Conservation (phyloP, 1,140 invertebrate genomes). For the Mactra quadrangularis region DNA sequence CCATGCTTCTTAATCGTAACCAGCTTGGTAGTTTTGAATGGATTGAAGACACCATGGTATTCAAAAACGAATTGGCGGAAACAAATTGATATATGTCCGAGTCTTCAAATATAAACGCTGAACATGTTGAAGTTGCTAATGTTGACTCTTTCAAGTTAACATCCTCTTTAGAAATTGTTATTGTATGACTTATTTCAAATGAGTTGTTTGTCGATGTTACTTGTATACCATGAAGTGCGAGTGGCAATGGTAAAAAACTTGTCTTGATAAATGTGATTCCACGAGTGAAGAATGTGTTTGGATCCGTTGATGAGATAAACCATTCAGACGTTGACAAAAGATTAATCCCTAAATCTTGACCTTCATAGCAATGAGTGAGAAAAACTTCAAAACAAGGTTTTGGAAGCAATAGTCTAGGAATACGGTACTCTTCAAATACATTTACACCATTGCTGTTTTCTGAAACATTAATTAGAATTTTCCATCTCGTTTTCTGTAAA, state of each 20-base stretch:
- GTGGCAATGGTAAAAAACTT: background rate
- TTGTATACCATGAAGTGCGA: slow-evolving; percentile 8
- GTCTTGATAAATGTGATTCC: slow-evolving; percentile 24
- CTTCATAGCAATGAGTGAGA: slow-evolving; percentile 16
- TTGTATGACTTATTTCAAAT: background rate
- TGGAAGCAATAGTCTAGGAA: background rate
- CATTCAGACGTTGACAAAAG: slow-evolving; percentile 25
- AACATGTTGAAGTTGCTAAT: background rate
- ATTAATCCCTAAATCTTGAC: background rate
- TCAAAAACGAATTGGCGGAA: slow-evolving; percentile 15
- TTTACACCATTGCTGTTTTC: background rate
- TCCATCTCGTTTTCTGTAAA: too few species aligned
- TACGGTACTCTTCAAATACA: slow-evolving; percentile 7
- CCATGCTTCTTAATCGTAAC: background rate
- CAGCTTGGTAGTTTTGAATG: slow-evolving; percentile 5
- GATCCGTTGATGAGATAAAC: background rate
- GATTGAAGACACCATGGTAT: background rate
- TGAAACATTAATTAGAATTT: background rate
- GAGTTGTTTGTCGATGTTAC: background rate
- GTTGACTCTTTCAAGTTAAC: background rate
- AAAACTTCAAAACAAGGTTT: background rate
- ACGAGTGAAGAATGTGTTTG: background rate
- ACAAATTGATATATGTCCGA: slow-evolving; percentile 33
- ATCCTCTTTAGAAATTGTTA: background rate
- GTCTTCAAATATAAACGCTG: slow-evolving; percentile 8